These are phyloP conservation scores for Drosophila lutescens DNA, from an alignment of 2,888 invertebrate species.

Conservation along the genomic window DNA sequence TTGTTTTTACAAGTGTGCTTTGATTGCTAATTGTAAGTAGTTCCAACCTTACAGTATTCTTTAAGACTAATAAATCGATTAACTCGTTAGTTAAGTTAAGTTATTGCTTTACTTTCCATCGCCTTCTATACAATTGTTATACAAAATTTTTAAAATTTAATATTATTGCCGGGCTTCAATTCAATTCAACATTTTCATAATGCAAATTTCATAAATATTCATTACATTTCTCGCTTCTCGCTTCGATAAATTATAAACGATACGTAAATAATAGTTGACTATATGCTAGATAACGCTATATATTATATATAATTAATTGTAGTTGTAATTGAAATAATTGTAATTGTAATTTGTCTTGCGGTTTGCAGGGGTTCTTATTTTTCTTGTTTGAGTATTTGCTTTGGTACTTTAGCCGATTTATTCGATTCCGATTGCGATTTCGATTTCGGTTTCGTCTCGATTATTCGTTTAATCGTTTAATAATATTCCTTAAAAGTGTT, in stretches of 20 bases:
- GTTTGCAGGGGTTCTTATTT: slow-evolving; percentile 34
- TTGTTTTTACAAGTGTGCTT: slow-evolving; percentile 67
- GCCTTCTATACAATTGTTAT: slow-evolving; percentile 68
- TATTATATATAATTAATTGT: slow-evolving; percentile 51
- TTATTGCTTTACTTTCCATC: slow-evolving; percentile 72
- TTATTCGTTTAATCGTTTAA: slow-evolving; percentile 52
- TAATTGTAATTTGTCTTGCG: slow-evolving; percentile 53
- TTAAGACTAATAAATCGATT: slow-evolving; percentile 74
- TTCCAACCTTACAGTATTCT: slow-evolving; percentile 70
- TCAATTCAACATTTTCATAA: slow-evolving; percentile 51
- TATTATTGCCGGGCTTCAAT: slow-evolving; percentile 76
- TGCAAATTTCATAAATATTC: slow-evolving; percentile 48
- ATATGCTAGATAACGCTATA: slow-evolving; percentile 55
- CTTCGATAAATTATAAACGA: slow-evolving; percentile 41
- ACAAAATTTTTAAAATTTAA: slow-evolving; percentile 69
- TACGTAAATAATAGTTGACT: slow-evolving; percentile 63
- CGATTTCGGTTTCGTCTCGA: slow-evolving; percentile 49
- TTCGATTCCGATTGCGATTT: slow-evolving; percentile 77
- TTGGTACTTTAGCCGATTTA: slow-evolving; percentile 85
- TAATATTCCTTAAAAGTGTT: slow-evolving; percentile 55
- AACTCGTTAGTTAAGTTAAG: slow-evolving; percentile 57
- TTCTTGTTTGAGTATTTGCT: slow-evolving; percentile 83
- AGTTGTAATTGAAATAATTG: slow-evolving; percentile 52
- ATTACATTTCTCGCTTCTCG: slow-evolving; percentile 31
- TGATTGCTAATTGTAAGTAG: slow-evolving; percentile 72